Percentiles rank a stretch among this genome's conserved stretches.
These are phyloP conservation scores for Chelonia mydas DNA, from an alignment of 2,797 vertebrate genomes.

Conservation along the genomic window DNA sequence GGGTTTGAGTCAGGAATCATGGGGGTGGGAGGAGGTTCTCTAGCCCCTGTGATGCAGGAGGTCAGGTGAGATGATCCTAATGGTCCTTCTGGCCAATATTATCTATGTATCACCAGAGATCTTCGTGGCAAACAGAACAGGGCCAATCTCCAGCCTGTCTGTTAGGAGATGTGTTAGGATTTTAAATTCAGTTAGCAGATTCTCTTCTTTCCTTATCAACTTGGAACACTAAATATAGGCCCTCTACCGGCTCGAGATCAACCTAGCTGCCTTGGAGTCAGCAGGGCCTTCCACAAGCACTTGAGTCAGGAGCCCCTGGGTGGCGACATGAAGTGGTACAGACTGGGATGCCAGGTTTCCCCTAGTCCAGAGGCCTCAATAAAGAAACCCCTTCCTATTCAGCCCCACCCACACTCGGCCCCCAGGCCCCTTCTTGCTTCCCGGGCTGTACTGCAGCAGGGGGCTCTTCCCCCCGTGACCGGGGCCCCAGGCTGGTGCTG, in stretches of 20 bases:
- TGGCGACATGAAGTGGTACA: background rate
- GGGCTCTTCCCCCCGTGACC: too few species aligned
- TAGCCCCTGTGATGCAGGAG: background rate
- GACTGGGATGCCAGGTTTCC: background rate
- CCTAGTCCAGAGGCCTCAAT: background rate
- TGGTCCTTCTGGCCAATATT: background rate
- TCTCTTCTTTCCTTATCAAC: background rate
- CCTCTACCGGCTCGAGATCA: background rate
- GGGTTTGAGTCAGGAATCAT: background rate
- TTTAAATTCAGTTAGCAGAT: background rate
- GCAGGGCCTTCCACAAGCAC: background rate
- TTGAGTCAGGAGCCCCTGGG: background rate
- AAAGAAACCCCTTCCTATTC: background rate
- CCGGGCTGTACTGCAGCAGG: too few species aligned
- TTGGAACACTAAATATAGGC: background rate
- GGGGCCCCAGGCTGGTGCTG: too few species aligned
- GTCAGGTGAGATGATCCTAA: background rate
- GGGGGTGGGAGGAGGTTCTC: background rate
- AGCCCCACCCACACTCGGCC: too few species aligned
- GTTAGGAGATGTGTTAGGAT: background rate
- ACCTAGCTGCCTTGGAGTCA: background rate
- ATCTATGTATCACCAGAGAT: background rate
- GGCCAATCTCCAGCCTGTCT: background rate
- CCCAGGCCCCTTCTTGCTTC: too few species aligned
- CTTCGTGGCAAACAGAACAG: background rate